Conservation (phyloP, 2,797 vertebrate genomes). For the Rhabdophis nuchalis region DNA sequence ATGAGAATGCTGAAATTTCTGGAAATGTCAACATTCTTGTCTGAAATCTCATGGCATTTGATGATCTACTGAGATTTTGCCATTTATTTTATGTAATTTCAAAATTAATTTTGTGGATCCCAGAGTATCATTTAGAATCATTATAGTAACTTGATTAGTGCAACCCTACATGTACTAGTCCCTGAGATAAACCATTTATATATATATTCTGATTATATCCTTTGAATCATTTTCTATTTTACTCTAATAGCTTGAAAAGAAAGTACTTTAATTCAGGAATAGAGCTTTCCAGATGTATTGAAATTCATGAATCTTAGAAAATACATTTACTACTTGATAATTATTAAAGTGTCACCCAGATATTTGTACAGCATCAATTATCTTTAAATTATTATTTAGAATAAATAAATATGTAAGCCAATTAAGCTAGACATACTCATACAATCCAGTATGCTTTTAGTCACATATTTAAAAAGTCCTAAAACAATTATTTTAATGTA, state of each 20-base stretch:
- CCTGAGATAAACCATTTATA: neutral
- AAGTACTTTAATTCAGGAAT: neutral
- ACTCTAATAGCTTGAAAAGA: neutral
- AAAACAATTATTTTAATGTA: neutral
- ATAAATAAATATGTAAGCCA: neutral
- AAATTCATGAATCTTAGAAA: neutral
- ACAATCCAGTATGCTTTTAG: neutral
- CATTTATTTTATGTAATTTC: neutral
- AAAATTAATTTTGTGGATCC: neutral
- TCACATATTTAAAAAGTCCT: neutral
- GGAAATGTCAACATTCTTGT: neutral
- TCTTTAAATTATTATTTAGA: neutral
- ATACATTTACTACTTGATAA: neutral
- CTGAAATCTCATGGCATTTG: neutral
- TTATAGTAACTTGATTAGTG: neutral
- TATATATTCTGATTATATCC: neutral
- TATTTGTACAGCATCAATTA: neutral
- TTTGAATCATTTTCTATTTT: neutral
- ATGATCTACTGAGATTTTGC: neutral
- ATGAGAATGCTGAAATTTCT: neutral
- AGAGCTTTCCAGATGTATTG: neutral
- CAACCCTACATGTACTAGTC: neutral
- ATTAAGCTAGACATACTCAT: neutral
- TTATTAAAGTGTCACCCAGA: neutral
- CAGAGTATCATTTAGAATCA: neutral